Base-by-base conservation (phyloP, 2,888 invertebrate species). In the Eugnorisma glareosa region DNA sequence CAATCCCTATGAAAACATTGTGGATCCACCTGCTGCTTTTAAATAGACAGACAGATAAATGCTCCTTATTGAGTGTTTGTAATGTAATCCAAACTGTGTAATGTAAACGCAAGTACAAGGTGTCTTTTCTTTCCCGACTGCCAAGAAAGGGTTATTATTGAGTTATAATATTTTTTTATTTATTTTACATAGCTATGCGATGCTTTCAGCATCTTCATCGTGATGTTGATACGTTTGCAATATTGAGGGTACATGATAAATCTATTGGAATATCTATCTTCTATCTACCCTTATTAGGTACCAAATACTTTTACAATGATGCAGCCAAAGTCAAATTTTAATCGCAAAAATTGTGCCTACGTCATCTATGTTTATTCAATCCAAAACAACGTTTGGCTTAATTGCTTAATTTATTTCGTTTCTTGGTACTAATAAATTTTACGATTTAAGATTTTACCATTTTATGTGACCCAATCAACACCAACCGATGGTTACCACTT, bases 381-480 rank as follows among this genome's bases (percentile, higher is more conserved):
- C 21, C 10, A 61, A 70, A 21, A 37, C 45, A 69, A 28, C 21
- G 21, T 68, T 35, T 31, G 4, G n/a, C 48, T 37, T 37, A 59
- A 21, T 45, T 75, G 4, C 40, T 51, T 48, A 51, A 15, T 63
- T 63, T 1, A 28, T 51, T 48, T 66, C 10, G 35, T 75, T 37
- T 21, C 57, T 43, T 10, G 37, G 21, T 45, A 28, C 3, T 15
- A 66, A n/a, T 51, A 64, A 57, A 43, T n/a, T n/a, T n/a, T n/a
- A n/a, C n/a, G n/a, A n/a, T n/a, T n/a, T n/a, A n/a, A 51, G 43
- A 82, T 82, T 78, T 67, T 15, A 28, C 67, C n/a, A n/a, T 64
- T 64, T 40, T n/a, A 40, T 64, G 51, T 80, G 40, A 70, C 76
- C 59, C 51, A 54, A 82, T 61, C 71, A 59, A 68, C 77, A 76